These are phyloP conservation scores for Phylloscopus whistleri DNA, from an alignment of 2,113 vertebrate genomes.

Conservation along the genomic window DNA sequence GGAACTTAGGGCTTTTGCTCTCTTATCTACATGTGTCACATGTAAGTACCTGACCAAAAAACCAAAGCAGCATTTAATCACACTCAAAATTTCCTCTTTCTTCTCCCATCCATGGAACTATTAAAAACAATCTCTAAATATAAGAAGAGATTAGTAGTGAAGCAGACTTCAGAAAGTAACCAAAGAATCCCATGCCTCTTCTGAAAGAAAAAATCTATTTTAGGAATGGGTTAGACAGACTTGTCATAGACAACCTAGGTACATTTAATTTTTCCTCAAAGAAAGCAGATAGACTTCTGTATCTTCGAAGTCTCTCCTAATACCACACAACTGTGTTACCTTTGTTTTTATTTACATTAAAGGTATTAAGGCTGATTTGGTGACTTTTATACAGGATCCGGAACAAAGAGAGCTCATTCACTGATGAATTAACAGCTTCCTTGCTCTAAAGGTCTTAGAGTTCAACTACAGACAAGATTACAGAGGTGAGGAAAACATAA, in stretches of 20 bases:
- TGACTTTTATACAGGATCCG: neutral
- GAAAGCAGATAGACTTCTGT: neutral
- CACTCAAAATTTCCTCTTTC: neutral
- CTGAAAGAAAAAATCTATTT: neutral
- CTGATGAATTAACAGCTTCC: neutral
- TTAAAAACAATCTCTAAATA: neutral
- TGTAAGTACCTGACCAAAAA: neutral
- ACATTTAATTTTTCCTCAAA: neutral
- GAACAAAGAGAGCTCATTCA: neutral
- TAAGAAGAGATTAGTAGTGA: neutral
- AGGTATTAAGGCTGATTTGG: neutral
- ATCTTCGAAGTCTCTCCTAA: neutral
- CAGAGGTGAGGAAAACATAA: neutral
- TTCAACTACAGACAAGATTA: neutral
- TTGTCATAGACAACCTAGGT: neutral
- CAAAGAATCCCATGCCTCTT: neutral
- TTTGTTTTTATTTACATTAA: constrained; percentile 5
- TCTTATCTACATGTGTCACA: neutral
- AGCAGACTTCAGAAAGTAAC: neutral
- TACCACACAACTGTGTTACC: neutral
- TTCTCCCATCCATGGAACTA: neutral
- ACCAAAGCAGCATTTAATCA: neutral
- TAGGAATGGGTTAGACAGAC: neutral
- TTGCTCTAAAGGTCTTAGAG: neutral
- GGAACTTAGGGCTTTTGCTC: neutral